Base-by-base conservation (phyloP, 2,113 vertebrate species). In the Corydoras sp. region DNA sequence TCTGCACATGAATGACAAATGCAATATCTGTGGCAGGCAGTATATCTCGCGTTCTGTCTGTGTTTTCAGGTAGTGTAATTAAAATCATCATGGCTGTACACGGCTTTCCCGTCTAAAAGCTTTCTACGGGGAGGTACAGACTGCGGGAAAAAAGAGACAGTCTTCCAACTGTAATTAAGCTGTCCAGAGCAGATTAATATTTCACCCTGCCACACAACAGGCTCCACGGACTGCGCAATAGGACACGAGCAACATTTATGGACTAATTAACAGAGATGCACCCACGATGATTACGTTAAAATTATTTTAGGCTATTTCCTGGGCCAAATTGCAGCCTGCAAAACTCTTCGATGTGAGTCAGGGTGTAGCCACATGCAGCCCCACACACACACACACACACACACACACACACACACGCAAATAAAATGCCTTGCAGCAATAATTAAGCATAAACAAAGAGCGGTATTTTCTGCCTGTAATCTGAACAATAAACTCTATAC, bases 151-250 rank as follows among this genome's bases (percentile, higher is more conserved):
- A 77, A 65, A 82, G 81, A 83, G 30, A n/a, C 54, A 55, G 11
- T 4, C 55, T 64, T 65, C n/a, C 13, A 71, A 84, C 82, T 72
- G 78, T 87, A 86, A 89, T 89, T 87, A 87, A 86, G 82, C 77
- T 82, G 84, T 87, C 83, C 82, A 80, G 75, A 73, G 80, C 80
- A 82, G 75, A 80, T 85, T 84, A 87, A 87, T 88, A 86, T 86
- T 86, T 82, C 65, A 82, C 83, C 71, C 75, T 65, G 77, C 67
- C 69, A 68, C 67, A 76, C 77, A 81, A 70, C 77, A 81, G 77
- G 79, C 67, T 43, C 76, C 6, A 60, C 65, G 74, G 75, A 87
- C 68, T 77, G 55, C 76, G 84, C 81, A 85, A 82, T 76, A 80
- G 77, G 81, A 77, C 76, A 83, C 70, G 71, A 76, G 79, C 72